Percentiles rank a stretch among this genome's conserved stretches.
These are phyloP conservation scores for Anneissia japonica DNA, from an alignment of 35 echinoderm and acorn worm genomes.

Conservation along the genomic window DNA sequence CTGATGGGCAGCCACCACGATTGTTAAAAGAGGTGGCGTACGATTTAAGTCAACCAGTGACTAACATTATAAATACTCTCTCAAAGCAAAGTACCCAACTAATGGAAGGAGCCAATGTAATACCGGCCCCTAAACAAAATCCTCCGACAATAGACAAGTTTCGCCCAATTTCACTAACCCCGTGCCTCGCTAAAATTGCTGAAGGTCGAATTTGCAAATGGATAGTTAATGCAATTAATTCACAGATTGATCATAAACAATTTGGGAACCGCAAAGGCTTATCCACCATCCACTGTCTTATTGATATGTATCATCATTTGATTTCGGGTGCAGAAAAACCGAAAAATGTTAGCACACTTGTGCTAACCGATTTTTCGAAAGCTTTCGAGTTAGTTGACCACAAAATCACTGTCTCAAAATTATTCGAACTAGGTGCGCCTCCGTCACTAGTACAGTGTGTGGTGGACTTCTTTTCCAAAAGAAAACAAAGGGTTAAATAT, in stretches of 20 bases:
- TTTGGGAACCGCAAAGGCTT: conserved; percentile 18
- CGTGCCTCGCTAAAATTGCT: conserved; percentile 10
- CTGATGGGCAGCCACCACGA: not conserved
- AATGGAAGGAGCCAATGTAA: conserved; percentile 19
- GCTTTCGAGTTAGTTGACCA: conserved; percentile 9
- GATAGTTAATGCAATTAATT: not conserved
- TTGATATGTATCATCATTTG: conserved; percentile 17
- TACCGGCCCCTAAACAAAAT: not conserved
- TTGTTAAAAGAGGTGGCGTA: conserved; percentile 13
- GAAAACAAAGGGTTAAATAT: too few species aligned
- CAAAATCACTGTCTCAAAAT: conserved; percentile 10
- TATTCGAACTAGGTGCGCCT: conserved; percentile 3
- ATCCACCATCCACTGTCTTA: conserved; percentile 12
- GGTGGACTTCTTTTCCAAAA: not conserved
- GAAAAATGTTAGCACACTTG: conserved; percentile 7
- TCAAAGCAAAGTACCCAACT: not conserved
- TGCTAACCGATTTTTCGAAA: conserved; percentile 30
- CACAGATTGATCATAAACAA: conserved; percentile 7
- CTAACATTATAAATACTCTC: conserved; percentile 5
- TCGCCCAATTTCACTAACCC: conserved; percentile 13
- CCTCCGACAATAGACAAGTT: conserved; percentile 10
- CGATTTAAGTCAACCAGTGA: not conserved
- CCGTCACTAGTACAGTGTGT: not conserved
- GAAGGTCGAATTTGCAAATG: conserved; percentile 21
- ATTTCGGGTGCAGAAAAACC: conserved; percentile 8